Conservation (phyloP, 1,140 invertebrate species). For the Cheumatopsyche charites region DNA sequence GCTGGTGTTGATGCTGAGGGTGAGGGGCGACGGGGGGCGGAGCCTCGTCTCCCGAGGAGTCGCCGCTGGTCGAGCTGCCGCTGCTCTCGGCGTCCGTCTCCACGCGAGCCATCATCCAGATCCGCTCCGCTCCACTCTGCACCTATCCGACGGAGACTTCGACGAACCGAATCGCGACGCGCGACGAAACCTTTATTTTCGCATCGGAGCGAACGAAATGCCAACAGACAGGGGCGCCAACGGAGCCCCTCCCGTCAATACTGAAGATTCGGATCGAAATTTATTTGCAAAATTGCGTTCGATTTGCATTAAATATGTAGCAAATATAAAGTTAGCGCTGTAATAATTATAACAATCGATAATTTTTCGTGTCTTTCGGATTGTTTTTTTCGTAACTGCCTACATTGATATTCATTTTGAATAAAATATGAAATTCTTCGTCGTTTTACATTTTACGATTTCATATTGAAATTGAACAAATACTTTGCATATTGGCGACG, state of each 20-base stretch:
- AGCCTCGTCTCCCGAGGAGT: constrained; percentile 3
- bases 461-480: no score
- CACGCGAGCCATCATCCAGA: constrained; percentile 20
- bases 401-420: no score
- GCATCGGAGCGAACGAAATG: neutral
- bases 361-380: no score
- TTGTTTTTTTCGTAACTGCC: no score
- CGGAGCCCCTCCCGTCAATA: neutral
- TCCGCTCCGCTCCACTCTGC: no score
- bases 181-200: neutral
- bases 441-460: no score
- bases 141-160: neutral
- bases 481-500: no score
- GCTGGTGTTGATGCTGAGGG: neutral
- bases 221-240: neutral
- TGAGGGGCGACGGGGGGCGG: neutral
- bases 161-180: neutral
- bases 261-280: neutral
- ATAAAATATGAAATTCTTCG: no score
- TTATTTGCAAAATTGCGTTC: no score
- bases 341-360: no score
- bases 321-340: no score
- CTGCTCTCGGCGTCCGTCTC: constrained; percentile 6
- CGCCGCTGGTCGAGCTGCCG: neutral
- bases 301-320: no score